A percentile compares a stretch with the other conserved stretches of the same genome.
Conservation (phyloP, 1,140 invertebrate genomes). For the Cyclargus thomasi region DNA sequence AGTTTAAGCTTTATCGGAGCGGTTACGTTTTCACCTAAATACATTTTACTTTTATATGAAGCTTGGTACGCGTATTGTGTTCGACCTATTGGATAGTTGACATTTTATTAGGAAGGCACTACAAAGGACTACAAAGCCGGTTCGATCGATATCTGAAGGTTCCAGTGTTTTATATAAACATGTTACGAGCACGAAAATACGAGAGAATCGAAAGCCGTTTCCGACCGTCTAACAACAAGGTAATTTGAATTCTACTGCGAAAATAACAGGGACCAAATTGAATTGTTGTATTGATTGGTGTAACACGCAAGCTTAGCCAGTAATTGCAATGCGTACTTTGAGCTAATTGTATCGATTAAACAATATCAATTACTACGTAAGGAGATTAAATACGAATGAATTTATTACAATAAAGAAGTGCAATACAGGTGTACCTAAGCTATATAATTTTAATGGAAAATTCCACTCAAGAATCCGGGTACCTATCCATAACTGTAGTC, state of each 20-base stretch:
- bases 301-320: neutral
- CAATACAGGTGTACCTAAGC: no score
- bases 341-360: neutral
- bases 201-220: conserved; percentile 8
- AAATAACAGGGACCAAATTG: neutral
- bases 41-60: neutral
- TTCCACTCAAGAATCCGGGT: neutral
- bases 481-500: no score
- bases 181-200: conserved; percentile 2
- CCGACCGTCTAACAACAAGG: neutral
- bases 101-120: neutral
- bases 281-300: conserved; percentile 1
- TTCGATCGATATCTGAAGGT: conserved; percentile 10
- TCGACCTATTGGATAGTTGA: neutral
- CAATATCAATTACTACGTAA: neutral
- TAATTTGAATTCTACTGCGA: neutral
- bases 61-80: neutral
- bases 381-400: neutral
- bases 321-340: neutral
- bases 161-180: conserved; percentile 1
- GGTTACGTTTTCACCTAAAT: no score
- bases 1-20: no score
- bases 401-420: no score
- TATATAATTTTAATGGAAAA: neutral
- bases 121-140: neutral